These are phyloP conservation scores for Cheilosia vernalis DNA, from an alignment of 2,888 invertebrate species.

Conservation along the genomic window DNA sequence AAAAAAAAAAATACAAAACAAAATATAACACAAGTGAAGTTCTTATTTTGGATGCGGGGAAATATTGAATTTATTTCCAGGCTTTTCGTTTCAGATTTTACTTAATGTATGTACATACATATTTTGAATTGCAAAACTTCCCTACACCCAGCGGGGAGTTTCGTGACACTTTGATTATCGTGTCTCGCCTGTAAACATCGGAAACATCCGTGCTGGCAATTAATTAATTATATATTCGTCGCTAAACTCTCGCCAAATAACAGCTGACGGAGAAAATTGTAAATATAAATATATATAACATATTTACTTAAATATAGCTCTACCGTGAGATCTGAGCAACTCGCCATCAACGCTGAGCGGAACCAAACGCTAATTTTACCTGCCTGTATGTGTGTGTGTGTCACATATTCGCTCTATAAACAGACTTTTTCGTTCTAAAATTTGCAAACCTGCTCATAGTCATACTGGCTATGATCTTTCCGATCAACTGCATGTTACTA, in stretches of 20 bases:
- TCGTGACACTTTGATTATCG: constrained; percentile 18
- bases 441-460: constrained; percentile 14
- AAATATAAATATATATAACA: constrained; percentile 16
- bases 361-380: constrained; percentile 17
- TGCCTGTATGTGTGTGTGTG: constrained; percentile 5
- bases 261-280: not conserved
- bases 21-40: constrained; percentile 50
- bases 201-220: constrained; percentile 3
- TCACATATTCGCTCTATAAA: constrained; percentile 38
- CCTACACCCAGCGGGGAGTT: not conserved
- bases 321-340: constrained; percentile 4
- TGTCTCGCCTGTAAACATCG: constrained; percentile 1
- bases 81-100: not conserved
- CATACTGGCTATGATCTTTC: constrained; percentile 35
- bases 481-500: constrained; percentile 53
- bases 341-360: constrained; percentile 8
- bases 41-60: constrained; percentile 26
- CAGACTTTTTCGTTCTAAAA: constrained; percentile 46
- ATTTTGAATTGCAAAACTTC: not conserved
- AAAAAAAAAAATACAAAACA: constrained; percentile 66
- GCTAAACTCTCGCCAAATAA: constrained; percentile 18
- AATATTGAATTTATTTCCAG: not conserved
- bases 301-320: constrained; percentile 37
- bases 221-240: constrained; percentile 30
- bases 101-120: not conserved